phyloP scores from a whole-genome alignment of 2,797 vertebrate genomes.

The Ctenochaetus hawaiiensis region DNA sequence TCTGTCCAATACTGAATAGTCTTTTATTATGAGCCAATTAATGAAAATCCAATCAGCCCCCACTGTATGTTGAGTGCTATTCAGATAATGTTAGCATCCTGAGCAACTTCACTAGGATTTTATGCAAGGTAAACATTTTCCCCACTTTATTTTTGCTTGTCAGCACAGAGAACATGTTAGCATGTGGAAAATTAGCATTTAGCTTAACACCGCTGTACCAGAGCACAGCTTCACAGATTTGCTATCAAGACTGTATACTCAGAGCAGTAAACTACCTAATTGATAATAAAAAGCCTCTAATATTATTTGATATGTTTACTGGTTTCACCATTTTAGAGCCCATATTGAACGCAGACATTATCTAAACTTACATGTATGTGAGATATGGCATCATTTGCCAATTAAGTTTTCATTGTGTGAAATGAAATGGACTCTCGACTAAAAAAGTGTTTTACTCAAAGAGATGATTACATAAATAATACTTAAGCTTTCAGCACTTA shows the following conservation, averaged over 20 bases:
- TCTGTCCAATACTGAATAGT: no score
- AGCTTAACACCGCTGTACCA: background rate
- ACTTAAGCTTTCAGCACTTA: background rate
- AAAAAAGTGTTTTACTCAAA: slow-evolving; percentile 13
- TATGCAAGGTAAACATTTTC: background rate
- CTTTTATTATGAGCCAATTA: background rate
- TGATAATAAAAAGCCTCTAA: background rate
- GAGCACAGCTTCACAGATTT: background rate
- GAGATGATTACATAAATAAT: slow-evolving; percentile 10
- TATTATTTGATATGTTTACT: background rate
- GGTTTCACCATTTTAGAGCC: background rate
- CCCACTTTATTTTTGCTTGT: background rate
- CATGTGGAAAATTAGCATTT: background rate
- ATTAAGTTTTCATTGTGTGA: slow-evolving; percentile 8
- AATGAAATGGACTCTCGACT: background rate
- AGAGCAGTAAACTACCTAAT: background rate
- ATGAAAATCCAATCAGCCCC: background rate
- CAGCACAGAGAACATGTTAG: background rate
- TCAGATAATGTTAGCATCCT: background rate
- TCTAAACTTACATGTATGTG: background rate
- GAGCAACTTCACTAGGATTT: background rate
- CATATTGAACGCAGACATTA: background rate
- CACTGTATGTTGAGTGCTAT: background rate
- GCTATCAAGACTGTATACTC: background rate
- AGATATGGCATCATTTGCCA: background rate